These are phyloP conservation scores for Augochlorella aurata DNA, from an alignment of 2,888 invertebrate genomes.

Conservation along the genomic window DNA sequence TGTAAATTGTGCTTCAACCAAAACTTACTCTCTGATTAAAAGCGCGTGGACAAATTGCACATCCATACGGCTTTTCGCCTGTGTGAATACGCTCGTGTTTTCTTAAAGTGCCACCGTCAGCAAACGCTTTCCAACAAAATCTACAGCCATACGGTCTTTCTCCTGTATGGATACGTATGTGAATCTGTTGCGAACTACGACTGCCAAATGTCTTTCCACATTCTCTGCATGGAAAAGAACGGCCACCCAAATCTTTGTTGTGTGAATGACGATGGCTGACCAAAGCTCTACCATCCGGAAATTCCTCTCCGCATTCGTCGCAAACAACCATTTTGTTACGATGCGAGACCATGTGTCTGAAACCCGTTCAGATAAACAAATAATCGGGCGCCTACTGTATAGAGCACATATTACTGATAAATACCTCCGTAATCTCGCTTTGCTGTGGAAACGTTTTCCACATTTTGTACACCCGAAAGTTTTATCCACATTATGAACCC, in stretches of 20 bases:
- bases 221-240: slow-evolving; percentile 91
- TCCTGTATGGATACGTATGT: slow-evolving; percentile 92
- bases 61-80: slow-evolving; percentile 93
- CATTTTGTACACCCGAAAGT: slow-evolving; percentile 87
- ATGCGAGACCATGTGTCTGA: slow-evolving; percentile 88
- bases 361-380: not conserved
- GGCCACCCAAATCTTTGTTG: slow-evolving; percentile 83
- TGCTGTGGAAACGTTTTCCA: slow-evolving; percentile 88
- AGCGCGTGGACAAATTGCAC: slow-evolving; percentile 92
- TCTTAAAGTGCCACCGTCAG: slow-evolving; percentile 92
- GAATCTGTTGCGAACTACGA: slow-evolving; percentile 92
- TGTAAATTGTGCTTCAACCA: not conserved
- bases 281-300: slow-evolving; percentile 87
- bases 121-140: slow-evolving; percentile 94
- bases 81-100: slow-evolving; percentile 94
- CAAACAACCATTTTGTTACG: slow-evolving; percentile 88
- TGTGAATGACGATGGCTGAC: slow-evolving; percentile 88
- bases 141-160: slow-evolving; percentile 93
- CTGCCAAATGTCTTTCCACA: slow-evolving; percentile 94
- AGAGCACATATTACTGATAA: not conserved
- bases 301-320: slow-evolving; percentile 88
- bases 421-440: slow-evolving; percentile 83
- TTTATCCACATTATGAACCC: slow-evolving; percentile 87
- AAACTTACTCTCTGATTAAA: slow-evolving; percentile 88
- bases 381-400: too few relatives aligned